Conservation (phyloP, 2,888 invertebrate species). For the Cephus nigrinus region DNA sequence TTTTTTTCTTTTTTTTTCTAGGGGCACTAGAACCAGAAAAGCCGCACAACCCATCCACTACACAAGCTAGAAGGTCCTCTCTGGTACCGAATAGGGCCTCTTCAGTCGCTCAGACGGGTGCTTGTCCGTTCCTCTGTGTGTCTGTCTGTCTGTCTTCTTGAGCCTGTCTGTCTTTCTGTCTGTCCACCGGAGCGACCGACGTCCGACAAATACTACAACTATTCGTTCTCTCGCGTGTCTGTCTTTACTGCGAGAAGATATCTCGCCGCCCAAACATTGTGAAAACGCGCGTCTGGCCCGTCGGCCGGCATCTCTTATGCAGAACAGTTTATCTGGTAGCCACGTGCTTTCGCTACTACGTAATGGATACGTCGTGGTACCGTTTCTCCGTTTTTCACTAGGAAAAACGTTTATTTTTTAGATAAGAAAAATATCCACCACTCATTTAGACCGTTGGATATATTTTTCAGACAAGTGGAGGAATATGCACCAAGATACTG, state of each 20-base stretch:
- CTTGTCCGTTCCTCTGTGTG: slow-evolving; percentile 10
- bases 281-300: slow-evolving; percentile 16
- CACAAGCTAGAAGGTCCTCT: slow-evolving; percentile 2
- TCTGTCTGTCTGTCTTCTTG: slow-evolving; percentile 4
- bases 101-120: slow-evolving; percentile 16
- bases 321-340: slow-evolving; percentile 2
- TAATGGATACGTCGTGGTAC: not conserved
- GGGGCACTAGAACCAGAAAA: slow-evolving; percentile 10
- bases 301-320: slow-evolving; percentile 15
- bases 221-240: slow-evolving; percentile 8
- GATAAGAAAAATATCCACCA: not conserved
- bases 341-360: not conserved
- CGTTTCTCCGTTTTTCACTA: not conserved
- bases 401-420: not conserved
- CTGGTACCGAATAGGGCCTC: not conserved
- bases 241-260: slow-evolving; percentile 15
- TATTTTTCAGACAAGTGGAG: not conserved
- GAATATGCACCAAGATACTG: not conserved
- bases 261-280: slow-evolving; percentile 32
- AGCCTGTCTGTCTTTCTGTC: slow-evolving; percentile 4
- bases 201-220: not conserved
- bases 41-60: slow-evolving; percentile 19
- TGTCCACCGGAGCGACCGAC: not conserved
- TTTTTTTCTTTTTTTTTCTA: not conserved
- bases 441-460: not conserved